Evolutionary conservation across 1,140 invertebrate genomes (phyloP), one percentile per base, ranked within the genome.

Genomic region (Drosophila parabipectinata): DNA sequence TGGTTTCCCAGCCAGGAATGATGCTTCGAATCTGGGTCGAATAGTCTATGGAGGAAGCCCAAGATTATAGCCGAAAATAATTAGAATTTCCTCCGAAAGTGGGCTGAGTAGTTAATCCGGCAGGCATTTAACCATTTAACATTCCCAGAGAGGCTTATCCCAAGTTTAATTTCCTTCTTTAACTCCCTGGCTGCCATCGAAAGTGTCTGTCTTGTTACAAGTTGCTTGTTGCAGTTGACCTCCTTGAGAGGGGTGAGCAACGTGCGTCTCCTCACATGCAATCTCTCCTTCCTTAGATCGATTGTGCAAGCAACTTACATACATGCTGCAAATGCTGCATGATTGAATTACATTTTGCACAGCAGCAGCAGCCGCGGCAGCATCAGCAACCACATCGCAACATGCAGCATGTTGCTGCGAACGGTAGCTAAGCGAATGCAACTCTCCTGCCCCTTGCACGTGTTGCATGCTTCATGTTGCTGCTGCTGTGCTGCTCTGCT

Each of bases 331-430:
- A 67, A 67, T 28, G 64, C 69, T 64, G 60, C 59, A 88, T 88
- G 83, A 88, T 88, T 88, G 83, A 88, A 88, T 88, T 88, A 88
- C 83, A 88, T 88, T 88, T 88, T 88, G 72, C 79, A 78, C 62
- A 73, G 66, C 41, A 44, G 24, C 54, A 34, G 51, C 58, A 66
- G 30, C 63, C 64, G 63, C 75, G 59, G 6, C 55, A 61, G 37
- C 60, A 50, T 8, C 60, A 52, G 32, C 58, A 62, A 48, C 72
- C 63, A 66, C 57, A 56, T 75, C 63, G 57, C 58, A 69, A 78
- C 73, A 78, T 66, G 54, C 77, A 73, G 78, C 62, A 85, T 77
- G 81, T 62, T 58, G 39, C 28, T 44, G 41, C 74, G 64, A 77
- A 87, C 83, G 57, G 79, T 87, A 87, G 81, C 74, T 58, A 57